Percentiles rank a stretch among this genome's conserved stretches.
Evolutionary conservation across 2,797 vertebrate genomes (phyloP).

Genomic region (Oreortyx pictus): DNA sequence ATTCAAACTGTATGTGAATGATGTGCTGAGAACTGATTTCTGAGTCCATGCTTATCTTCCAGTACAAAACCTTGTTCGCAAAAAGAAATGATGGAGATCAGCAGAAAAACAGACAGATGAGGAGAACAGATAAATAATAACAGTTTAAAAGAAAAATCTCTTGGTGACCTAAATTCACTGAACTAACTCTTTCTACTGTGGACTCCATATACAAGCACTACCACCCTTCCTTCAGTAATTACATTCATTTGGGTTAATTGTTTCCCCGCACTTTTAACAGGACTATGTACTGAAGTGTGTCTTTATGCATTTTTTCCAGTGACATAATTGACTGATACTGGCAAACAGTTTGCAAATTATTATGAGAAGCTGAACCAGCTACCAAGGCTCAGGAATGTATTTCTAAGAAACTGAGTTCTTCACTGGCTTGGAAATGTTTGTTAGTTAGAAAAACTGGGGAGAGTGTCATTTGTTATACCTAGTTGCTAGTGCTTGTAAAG

Average conservation of each 20-base stretch:
- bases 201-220: background rate
- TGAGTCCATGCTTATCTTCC: background rate
- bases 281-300: background rate
- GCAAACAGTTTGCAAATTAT: background rate
- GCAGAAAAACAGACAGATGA: background rate
- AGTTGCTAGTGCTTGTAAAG: background rate
- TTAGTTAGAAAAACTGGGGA: background rate
- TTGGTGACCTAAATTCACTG: background rate
- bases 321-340: background rate
- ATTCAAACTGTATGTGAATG: background rate
- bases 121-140: background rate
- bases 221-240: background rate
- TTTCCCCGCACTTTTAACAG: background rate
- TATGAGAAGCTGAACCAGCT: accelerated
- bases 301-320: background rate
- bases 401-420: background rate
- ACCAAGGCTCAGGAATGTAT: background rate
- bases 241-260: background rate
- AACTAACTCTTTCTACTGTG: background rate
- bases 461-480: accelerated
- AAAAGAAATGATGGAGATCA: background rate
- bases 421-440: background rate
- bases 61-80: background rate
- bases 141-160: background rate
- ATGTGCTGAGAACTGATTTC: background rate